Evolutionary conservation across 2,888 invertebrate genomes (phyloP), one percentile per base, ranked within the genome.

Genomic region (Erebia aethiops): DNA sequence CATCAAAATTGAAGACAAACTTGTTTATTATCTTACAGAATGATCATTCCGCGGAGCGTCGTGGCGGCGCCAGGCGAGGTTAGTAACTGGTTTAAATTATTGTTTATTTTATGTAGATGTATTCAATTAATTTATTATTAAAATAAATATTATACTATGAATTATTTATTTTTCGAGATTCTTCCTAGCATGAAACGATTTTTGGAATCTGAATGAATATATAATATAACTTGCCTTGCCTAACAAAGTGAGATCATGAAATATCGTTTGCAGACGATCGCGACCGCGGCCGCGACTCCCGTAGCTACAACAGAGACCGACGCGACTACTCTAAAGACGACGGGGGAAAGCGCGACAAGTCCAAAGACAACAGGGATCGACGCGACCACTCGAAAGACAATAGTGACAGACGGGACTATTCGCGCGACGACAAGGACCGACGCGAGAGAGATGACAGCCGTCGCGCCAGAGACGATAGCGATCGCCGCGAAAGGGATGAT

Each of bases 31-130:
- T 71, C 73, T 85, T 81, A 66, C 83, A 93, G 92, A 89, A 85
- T 77, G 93, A 92, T 81, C 87, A 91, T 83, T 91, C 92, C 64
- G 88, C 87, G 67, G 93, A 92, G 70, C 89, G 92, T 75, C 90
- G 92, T 72, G 84, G 82, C 41, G 88, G 86, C 43, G 82, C 86
- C 13, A 88, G 90, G 79, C 91, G 91, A 72, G 93, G 92, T 93
- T 79, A 82, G 87, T 81, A 61, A 26, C n/a, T 35, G 13, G 7
- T 14, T 14, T 67, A 46, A 35, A 0, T 18, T 51, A 26, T 61
- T 35, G 35, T 54, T 21, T 57, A 35, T 35, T 62, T 5, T 46
- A 14, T 49, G 11, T 41, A 54, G 16, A 54, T 52, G 26, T 35
- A 63, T 9, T 49, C 7, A 21, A 46, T 8, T 18, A 10, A 18